Evolutionary conservation across 2,888 invertebrate species (phyloP).

Genomic region (Synergus umbraculus): DNA sequence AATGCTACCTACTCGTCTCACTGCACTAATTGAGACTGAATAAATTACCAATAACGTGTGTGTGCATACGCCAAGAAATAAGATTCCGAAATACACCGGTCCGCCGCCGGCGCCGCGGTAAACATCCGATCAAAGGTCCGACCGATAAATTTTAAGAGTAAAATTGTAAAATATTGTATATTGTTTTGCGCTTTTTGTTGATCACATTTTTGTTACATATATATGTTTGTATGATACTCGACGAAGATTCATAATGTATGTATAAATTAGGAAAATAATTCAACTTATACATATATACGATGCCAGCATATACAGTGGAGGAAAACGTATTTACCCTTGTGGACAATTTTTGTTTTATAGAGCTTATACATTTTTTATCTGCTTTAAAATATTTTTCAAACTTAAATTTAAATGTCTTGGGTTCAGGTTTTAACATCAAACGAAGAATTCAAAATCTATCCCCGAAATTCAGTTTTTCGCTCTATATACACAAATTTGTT

Average conservation of each 20-base stretch:
- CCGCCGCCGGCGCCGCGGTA: constrained; percentile 49
- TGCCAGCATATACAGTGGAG: not conserved
- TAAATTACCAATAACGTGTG: not conserved
- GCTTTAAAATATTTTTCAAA: too few species aligned
- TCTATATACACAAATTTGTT: too few species aligned
- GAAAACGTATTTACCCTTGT: too few species aligned
- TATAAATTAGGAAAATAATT: constrained; percentile 49
- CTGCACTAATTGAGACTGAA: not conserved
- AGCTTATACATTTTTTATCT: too few species aligned
- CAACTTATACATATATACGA: not conserved
- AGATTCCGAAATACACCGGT: constrained; percentile 45
- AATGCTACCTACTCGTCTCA: not conserved
- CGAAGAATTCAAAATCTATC: too few species aligned
- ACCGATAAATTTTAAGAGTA: constrained; percentile 61
- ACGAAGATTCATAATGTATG: constrained; percentile 58
- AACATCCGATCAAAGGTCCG: constrained; percentile 56
- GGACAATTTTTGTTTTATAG: too few species aligned
- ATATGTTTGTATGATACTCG: constrained; percentile 67
- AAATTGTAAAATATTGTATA: constrained; percentile 74
- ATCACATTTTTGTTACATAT: constrained; percentile 67
- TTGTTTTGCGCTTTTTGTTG: constrained; percentile 70
- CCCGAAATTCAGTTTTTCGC: too few species aligned
- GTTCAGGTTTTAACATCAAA: too few species aligned
- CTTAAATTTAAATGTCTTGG: too few species aligned
- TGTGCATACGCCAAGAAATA: constrained; percentile 37